Base-by-base conservation (phyloP, 2,888 invertebrate species). In the Scaptomyza tumidula region DNA sequence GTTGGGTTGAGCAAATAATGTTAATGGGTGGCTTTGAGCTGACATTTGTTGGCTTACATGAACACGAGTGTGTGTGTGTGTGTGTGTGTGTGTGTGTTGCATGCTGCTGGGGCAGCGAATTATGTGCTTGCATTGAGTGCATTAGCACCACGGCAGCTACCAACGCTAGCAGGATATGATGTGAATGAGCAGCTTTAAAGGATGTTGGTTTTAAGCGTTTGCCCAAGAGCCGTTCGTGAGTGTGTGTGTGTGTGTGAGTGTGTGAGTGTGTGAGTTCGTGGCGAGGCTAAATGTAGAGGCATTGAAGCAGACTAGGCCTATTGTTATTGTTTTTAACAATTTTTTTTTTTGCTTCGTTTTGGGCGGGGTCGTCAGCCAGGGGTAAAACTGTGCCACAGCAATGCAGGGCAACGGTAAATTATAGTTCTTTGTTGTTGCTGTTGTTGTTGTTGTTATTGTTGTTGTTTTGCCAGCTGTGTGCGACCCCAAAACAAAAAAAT, bases 121-220 rank as follows among this genome's bases (percentile, higher is more conserved):
- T 84, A 84, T 86, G 88, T 84, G 83, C 83, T 84, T 88, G 84
- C 78, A 72, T 65, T 77, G 83, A 83, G 83, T 88, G 88, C 83
- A 84, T 84, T 84, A 84, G 89, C 87, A 88, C 83, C 83, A 88
- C 80, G 69, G 63, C 54, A n/a, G 44, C 29, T 29, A 33, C 57
- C 64, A 24, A 24, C 65, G n/a, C n/a, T n/a, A 49, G 58, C 31
- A 52, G 70, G 65, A 66, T 71, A 65, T 46, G 5, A 29, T 29
- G 33, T 9, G 33, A 10, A 33, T 29, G 29, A 33, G 33, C 1
- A 7, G 29, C 5, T 29, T 29, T 73, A 65, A 65, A 82, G 88
- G 83, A 79, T 88, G 88, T 88, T 88, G 71, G 88, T 67, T 71
- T 75, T 79, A 88, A 88, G 83, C 80, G 69, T 63, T 73, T 65